Base-by-base conservation (phyloP, 2,888 invertebrate species). In the Hirudinaria manillensis region DNA sequence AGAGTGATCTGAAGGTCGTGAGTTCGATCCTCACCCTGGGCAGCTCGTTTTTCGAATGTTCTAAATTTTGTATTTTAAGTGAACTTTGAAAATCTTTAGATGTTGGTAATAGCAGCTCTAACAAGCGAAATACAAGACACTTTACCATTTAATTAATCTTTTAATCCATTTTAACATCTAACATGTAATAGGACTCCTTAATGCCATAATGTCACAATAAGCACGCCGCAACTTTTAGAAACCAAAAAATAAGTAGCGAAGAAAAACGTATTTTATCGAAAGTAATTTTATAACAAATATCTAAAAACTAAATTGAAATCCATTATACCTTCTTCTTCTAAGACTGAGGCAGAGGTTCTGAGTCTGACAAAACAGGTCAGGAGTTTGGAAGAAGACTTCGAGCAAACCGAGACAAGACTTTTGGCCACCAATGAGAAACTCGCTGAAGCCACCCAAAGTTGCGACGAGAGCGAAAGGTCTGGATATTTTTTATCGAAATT, bases 391-490 rank as follows among this genome's bases (percentile, higher is more conserved):
- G 99, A 99, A 87, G 99, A 99, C 89, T 90, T 99, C 86, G 99
- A 99, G 88, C 91, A 97, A 89, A 96, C 98, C 81, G 98, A 98
- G 88, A 96, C 96, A 89, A 93, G 98, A 88, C 90, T 98, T 86
- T 93, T 93, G 86, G 93, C 94, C 84, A 97, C 98, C 88, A 94
- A 96, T 86, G 92, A 93, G 86, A 99, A 98, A 89, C 90, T 99
- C 87, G 94, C 98, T 82, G 98, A 99, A 89, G 99, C 99, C 84
- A 96, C 97, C 84, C 95, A 96, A 88, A 95, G 97, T 83, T 99
- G 98, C 86, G 99, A 99, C 90, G 99, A 99, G 89, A 97, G 97
- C 87, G 98, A 97, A 91, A 95, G 98, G 97, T 97, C 87, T 87
- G 87, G 3, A 4, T 13, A 16, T n/a, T n/a, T n/a, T 32, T 32